Evolutionary conservation across 2,888 invertebrate species (phyloP).

Genomic region (Chouioia cunea): DNA sequence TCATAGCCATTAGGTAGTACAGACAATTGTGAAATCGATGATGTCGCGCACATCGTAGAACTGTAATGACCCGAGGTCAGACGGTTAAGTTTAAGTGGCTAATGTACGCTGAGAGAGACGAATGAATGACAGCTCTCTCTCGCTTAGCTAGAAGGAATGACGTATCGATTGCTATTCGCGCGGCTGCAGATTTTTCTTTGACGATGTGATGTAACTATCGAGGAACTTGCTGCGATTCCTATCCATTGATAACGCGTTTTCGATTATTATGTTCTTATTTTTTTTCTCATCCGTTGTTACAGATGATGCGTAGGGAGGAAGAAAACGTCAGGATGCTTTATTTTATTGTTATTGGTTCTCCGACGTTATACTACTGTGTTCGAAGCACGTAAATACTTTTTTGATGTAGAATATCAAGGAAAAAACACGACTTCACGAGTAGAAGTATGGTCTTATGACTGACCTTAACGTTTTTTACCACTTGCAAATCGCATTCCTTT

Average conservation of each 20-base stretch:
- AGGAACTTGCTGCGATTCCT: slow-evolving; percentile 1
- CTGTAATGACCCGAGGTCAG: slow-evolving; percentile 38
- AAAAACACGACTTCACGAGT: too few relatives aligned
- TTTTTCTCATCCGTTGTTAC: background rate
- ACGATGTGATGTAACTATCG: slow-evolving; percentile 12
- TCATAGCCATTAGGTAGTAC: slow-evolving; percentile 16
- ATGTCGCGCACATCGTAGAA: background rate
- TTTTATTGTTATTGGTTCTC: too few relatives aligned
- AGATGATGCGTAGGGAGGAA: too few relatives aligned
- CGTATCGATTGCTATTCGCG: background rate
- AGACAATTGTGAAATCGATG: too few relatives aligned
- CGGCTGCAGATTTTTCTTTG: slow-evolving; percentile 2
- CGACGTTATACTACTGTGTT: too few relatives aligned
- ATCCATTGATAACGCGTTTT: slow-evolving; percentile 7
- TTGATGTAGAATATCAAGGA: too few relatives aligned
- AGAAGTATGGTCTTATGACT: too few relatives aligned
- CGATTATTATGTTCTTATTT: slow-evolving; percentile 25
- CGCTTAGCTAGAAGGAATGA: background rate
- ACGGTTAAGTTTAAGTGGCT: slow-evolving; percentile 33
- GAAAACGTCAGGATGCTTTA: too few relatives aligned
- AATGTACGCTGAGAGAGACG: background rate
- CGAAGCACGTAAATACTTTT: too few relatives aligned
- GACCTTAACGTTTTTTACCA: too few relatives aligned
- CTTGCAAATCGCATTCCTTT: background rate
- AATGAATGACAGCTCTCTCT: slow-evolving; percentile 20